Percentiles rank a stretch among this genome's conserved stretches.
Evolutionary conservation across 2,888 invertebrate genomes (phyloP).

Genomic region (Metallyticus violacea): DNA sequence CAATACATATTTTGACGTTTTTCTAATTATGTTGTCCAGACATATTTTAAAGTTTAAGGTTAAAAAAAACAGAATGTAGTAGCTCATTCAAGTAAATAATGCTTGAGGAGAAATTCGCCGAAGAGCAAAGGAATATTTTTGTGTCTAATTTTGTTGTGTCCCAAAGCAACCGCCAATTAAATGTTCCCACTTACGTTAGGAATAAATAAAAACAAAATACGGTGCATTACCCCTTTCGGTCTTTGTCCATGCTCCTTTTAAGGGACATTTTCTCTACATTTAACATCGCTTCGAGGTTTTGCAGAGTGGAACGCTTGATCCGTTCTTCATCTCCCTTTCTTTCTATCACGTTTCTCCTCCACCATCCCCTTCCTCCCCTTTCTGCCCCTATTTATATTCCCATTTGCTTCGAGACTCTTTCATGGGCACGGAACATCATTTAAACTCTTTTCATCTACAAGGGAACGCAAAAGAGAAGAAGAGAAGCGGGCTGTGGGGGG

Average conservation of each 20-base stretch:
- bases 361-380: neutral
- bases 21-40: too few relatives aligned
- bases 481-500: neutral
- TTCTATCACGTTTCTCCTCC: neutral
- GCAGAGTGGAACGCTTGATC: neutral
- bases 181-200: neutral
- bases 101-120: neutral
- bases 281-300: neutral
- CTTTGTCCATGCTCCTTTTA: neutral
- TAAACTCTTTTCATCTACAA: slow-evolving; percentile 8
- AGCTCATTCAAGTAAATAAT: too few relatives aligned
- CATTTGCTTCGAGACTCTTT: neutral
- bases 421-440: neutral
- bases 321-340: neutral
- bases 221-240: neutral
- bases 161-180: neutral
- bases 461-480: neutral
- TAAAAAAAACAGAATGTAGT: too few relatives aligned
- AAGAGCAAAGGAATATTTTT: neutral
- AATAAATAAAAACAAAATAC: neutral
- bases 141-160: neutral
- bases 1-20: too few relatives aligned
- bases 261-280: neutral
- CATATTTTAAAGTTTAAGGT: too few relatives aligned
- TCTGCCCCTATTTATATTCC: neutral